Evolutionary conservation across 2,113 vertebrate species (phyloP).

Genomic region (Porphyrio hochstetteri): DNA sequence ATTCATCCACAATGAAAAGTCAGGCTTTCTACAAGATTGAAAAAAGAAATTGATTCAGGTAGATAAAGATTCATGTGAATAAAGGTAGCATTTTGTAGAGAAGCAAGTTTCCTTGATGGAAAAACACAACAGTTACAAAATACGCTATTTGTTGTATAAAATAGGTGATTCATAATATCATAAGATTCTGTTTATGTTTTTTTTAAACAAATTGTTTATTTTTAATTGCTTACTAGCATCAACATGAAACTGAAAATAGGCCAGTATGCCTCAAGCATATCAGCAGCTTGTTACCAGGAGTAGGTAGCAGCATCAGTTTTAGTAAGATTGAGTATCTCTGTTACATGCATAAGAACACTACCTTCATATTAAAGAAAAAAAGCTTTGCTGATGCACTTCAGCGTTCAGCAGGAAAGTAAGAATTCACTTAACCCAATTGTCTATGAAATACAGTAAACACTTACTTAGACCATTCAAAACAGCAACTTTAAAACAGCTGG

Average conservation of each 20-base stretch:
- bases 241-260: neutral
- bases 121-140: neutral
- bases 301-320: neutral
- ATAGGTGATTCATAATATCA: neutral
- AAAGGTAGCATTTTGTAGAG: neutral
- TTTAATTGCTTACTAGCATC: conserved; percentile 30
- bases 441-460: neutral
- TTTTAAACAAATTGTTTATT: neutral
- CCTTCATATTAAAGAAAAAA: neutral
- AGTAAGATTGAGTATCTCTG: neutral
- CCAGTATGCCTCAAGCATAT: neutral
- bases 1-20: neutral
- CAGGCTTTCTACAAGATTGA: neutral
- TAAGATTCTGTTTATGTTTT: neutral
- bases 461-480: neutral
- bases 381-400: neutral
- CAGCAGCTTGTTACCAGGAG: neutral
- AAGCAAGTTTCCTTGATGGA: neutral
- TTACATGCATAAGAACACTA: neutral
- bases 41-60: neutral
- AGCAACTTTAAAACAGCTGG: neutral
- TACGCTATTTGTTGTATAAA: neutral
- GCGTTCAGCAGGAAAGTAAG: neutral
- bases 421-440: neutral
- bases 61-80: neutral